Conservation (phyloP, 2,797 vertebrate genomes). For the Odontamblyopus rebecca region DNA sequence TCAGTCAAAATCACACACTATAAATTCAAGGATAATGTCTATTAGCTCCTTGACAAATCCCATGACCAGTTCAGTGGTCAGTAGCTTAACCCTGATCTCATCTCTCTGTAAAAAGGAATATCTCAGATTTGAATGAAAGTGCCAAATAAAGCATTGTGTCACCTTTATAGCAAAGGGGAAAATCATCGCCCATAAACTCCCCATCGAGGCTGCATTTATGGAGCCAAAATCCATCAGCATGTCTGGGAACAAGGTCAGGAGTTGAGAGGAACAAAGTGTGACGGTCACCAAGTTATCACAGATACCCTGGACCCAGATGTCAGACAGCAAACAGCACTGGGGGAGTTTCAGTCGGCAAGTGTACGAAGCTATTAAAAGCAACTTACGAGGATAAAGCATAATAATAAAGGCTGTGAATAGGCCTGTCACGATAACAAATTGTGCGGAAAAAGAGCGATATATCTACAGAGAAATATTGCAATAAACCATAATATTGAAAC, state of each 20-base stretch:
- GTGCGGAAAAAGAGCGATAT: too few relatives aligned
- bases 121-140: background rate
- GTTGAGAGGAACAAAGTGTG: background rate
- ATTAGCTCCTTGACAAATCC: too few relatives aligned
- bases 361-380: too few relatives aligned
- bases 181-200: background rate
- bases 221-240: background rate
- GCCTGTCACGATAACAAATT: too few relatives aligned
- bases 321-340: slow-evolving; percentile 5
- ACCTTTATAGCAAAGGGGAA: background rate
- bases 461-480: too few relatives aligned
- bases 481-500: too few relatives aligned
- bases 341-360: slow-evolving; percentile 15
- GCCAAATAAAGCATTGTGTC: background rate
- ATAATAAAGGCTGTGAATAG: too few relatives aligned
- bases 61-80: background rate
- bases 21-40: too few relatives aligned
- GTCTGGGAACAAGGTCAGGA: slow-evolving; percentile 3
- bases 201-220: background rate
- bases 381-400: too few relatives aligned
- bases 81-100: background rate
- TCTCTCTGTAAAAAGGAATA: too few relatives aligned
- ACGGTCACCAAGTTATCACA: background rate
- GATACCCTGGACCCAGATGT: background rate
- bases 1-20: background rate